Base-by-base conservation (phyloP, 64 coral and sea anemone species). In the Orbicella faveolata region DNA sequence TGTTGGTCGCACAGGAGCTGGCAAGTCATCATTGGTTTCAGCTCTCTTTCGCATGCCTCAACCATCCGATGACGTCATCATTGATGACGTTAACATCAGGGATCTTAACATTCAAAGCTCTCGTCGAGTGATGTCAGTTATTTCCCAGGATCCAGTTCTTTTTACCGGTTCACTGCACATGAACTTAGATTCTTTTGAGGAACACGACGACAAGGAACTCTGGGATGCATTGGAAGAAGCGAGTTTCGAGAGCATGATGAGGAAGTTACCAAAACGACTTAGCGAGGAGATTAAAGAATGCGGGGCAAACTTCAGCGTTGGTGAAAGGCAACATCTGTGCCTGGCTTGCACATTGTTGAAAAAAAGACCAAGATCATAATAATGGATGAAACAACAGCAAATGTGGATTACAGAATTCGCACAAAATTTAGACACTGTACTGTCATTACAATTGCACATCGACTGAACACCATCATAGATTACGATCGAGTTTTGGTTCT, bases 91-190 rank as follows among this genome's bases (percentile, higher is more conserved):
- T 11, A 63, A 88, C 69, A 4, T 93, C 23, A 64, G 64, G 44
- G 61, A 62, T 13, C 73, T 93, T 18, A 93, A 93, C 63, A 72
- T 93, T 13, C 91, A 88, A 74, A 37, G 63, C 13, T 75, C 91
- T 55, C 75, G 91, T 18, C 73, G 65, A 3, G 85, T 64, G 63
- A 88, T 93, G n/a, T 92, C 91, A 34, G 91, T 92, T 18, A 92
- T 92, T 36, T 87, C 90, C 21, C 90, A 92, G 59, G 80, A 92
- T 17, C 90, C 90, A 15, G 44, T 88, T 44, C 62, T 92, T 0
- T 92, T 92, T 61, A 92, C 64, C 76, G 90, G 90, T 53, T 79
- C 90, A 13, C 76, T 92, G 30, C 90, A 83, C 21, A 88, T 88
- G 84, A 93, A 93, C 54, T 14, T 57, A 6, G 54, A 57, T 57